These are phyloP conservation scores for Grantiella picta DNA, from an alignment of 2,113 vertebrate species.

Conservation along the genomic window DNA sequence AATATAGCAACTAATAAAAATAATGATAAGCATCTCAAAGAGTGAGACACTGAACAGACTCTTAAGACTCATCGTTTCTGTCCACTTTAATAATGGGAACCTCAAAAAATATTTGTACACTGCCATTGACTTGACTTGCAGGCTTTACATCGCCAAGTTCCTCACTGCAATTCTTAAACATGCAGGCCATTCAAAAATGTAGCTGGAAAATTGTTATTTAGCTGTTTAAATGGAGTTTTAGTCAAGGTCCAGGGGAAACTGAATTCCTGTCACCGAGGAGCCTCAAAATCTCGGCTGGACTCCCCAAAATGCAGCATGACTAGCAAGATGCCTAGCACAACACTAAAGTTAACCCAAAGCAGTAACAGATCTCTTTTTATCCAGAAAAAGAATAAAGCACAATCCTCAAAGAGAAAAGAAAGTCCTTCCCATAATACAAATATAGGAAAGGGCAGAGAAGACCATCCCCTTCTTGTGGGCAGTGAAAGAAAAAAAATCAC, in stretches of 20 bases:
- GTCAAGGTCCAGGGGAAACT: not conserved
- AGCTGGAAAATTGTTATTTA: not conserved
- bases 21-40: not conserved
- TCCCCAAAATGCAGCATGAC: not conserved
- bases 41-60: not conserved
- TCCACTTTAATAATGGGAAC: not conserved
- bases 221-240: not conserved
- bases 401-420: not conserved
- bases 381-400: not conserved
- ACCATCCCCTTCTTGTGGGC: not conserved
- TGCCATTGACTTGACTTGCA: not conserved
- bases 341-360: not conserved
- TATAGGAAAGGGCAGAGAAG: not conserved
- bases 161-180: not conserved
- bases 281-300: not conserved
- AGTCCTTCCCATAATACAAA: not conserved
- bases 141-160: not conserved
- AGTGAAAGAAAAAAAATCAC: not conserved
- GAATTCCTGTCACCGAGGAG: not conserved
- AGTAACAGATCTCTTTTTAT: not conserved
- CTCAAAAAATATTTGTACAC: not conserved
- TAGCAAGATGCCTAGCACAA: not conserved
- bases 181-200: rapidly evolving
- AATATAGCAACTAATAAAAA: conserved; percentile 5
- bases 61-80: not conserved